Percentiles rank a stretch among this genome's conserved stretches.
These are phyloP conservation scores for Ypsolopha sequella DNA, from an alignment of 2,888 invertebrate genomes.

Conservation along the genomic window DNA sequence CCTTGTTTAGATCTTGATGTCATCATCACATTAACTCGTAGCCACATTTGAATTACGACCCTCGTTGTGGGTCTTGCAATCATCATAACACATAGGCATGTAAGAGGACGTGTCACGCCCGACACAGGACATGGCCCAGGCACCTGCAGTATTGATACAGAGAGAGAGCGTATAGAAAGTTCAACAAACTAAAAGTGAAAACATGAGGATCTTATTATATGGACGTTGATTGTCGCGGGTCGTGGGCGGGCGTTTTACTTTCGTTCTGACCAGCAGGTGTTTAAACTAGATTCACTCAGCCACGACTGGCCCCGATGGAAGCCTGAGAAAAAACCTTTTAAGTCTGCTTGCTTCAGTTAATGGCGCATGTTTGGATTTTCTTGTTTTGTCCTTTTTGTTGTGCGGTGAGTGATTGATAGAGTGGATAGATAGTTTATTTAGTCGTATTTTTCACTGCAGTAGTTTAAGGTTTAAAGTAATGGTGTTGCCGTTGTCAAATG, in stretches of 20 bases:
- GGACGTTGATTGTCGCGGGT: background rate
- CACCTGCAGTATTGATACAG: conserved; percentile 1
- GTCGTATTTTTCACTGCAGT: no score
- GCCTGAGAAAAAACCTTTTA: background rate
- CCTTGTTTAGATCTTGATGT: no score
- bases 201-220: conserved; percentile 18
- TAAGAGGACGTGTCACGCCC: no score
- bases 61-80: no score
- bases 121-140: background rate
- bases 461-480: no score
- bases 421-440: no score
- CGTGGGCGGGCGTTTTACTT: conserved; percentile 10
- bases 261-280: conserved; percentile 9
- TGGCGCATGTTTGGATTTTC: background rate
- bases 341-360: background rate
- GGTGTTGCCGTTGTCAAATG: no score
- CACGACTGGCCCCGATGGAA: background rate
- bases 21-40: no score
- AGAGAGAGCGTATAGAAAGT: conserved; percentile 47
- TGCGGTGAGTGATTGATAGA: background rate
- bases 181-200: conserved; percentile 37
- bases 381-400: background rate
- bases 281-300: background rate
- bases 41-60: no score
- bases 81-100: no score